Conservation (phyloP, 2,797 vertebrate genomes). For the Acipenser oxyrinchus region DNA sequence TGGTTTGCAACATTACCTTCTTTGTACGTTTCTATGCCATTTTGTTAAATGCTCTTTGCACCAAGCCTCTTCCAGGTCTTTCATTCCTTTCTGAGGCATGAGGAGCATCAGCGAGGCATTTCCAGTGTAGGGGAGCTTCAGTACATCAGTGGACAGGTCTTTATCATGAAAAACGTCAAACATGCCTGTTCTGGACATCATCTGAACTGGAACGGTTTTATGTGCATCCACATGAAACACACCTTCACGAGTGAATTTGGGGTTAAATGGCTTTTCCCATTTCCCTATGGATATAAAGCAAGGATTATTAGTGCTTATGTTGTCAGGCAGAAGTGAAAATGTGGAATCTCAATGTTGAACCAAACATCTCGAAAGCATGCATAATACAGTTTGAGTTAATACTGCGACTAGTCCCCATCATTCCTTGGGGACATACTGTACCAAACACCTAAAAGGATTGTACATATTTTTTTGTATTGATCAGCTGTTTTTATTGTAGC, state of each 20-base stretch:
- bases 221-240: slow-evolving; percentile 43
- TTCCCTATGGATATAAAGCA: slow-evolving; percentile 39
- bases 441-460: no score
- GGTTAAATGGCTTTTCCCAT: slow-evolving; percentile 52
- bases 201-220: slow-evolving; percentile 49
- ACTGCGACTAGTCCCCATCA: no score
- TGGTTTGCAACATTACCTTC: slow-evolving; percentile 28
- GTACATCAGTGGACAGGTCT: slow-evolving; percentile 38
- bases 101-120: slow-evolving; percentile 57
- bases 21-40: slow-evolving; percentile 47
- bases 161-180: slow-evolving; percentile 42
- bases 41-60: slow-evolving; percentile 39
- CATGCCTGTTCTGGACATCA: slow-evolving; percentile 38
- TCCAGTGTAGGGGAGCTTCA: slow-evolving; percentile 54
- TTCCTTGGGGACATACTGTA: no score
- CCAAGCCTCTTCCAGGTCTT: slow-evolving; percentile 40
- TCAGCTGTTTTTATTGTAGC: no score
- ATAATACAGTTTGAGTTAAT: no score
- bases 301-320: neutral
- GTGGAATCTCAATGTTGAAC: no score
- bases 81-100: slow-evolving; percentile 45
- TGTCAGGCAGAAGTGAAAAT: no score
- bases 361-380: no score
- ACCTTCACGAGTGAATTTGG: slow-evolving; percentile 18
- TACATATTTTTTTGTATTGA: no score